Percentiles rank a stretch among this genome's conserved stretches.
Conservation (phyloP, 2,113 vertebrate species). For the Ciconia stormi region DNA sequence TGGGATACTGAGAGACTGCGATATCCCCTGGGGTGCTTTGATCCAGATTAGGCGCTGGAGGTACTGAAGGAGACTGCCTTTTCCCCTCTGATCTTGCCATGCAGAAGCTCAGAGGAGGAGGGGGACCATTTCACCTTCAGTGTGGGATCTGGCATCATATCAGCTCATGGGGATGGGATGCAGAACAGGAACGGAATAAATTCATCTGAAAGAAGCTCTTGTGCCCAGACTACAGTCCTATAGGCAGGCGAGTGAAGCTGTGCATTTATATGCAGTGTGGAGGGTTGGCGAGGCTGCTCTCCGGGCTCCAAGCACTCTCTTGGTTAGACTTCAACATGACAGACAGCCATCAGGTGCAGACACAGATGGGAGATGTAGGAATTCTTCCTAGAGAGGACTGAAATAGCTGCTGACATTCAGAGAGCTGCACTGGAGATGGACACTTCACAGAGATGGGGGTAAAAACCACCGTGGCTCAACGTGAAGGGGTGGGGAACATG, state of each 20-base stretch:
- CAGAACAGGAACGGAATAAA: slow-evolving; percentile 47
- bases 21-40: neutral
- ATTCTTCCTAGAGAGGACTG: slow-evolving; percentile 50
- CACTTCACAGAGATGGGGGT: slow-evolving; percentile 17
- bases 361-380: slow-evolving; percentile 62
- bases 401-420: slow-evolving; percentile 66
- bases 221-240: slow-evolving; percentile 42
- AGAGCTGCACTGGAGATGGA: slow-evolving; percentile 52
- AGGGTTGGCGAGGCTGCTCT: slow-evolving; percentile 56
- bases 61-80: neutral
- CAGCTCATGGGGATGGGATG: neutral
- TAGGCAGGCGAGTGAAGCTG: slow-evolving; percentile 35
- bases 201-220: slow-evolving; percentile 43
- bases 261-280: slow-evolving; percentile 68
- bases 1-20: neutral
- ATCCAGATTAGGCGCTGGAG: neutral
- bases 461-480: neutral
- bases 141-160: slow-evolving; percentile 13
- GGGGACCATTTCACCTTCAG: slow-evolving; percentile 8
- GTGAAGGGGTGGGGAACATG: neutral
- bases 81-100: neutral
- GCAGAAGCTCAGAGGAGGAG: neutral
- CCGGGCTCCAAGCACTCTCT: neutral
- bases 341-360: slow-evolving; percentile 66
- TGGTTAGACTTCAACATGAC: slow-evolving; percentile 64